phyloP scores from a whole-genome alignment of 1,140 invertebrate genomes.

The Macrostomum lignano region DNA sequence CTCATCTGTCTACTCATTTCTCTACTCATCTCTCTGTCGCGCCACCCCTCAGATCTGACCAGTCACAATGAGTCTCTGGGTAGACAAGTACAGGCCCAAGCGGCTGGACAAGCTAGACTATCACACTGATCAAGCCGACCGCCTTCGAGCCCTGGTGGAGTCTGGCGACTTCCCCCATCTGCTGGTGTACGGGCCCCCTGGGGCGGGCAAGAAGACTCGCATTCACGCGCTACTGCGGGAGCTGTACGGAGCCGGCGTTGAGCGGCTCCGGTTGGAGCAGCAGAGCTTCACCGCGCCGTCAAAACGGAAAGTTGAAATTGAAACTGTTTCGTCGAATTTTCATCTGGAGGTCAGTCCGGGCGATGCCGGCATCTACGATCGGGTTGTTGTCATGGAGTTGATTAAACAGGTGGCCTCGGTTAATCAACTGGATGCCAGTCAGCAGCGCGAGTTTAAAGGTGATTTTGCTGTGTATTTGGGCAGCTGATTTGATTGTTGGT shows the following conservation, averaged over 20 bases:
- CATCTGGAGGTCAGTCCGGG: conserved; percentile 86
- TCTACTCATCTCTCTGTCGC: too few species aligned
- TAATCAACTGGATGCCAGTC: conserved; percentile 55
- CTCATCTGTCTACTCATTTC: too few species aligned
- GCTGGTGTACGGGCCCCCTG: conserved; percentile 73
- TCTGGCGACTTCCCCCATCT: conserved; percentile 90
- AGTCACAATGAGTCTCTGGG: too few species aligned
- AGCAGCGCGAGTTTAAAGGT: conserved; percentile 70
- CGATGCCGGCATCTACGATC: conserved; percentile 80
- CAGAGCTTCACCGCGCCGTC: conserved; percentile 74
- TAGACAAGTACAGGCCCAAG: too few species aligned
- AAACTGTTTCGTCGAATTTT: conserved; percentile 67
- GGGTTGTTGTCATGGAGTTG: conserved; percentile 82
- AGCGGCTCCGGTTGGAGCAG: conserved; percentile 58
- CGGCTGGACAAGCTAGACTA: too few species aligned
- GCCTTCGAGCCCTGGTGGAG: conserved; percentile 37
- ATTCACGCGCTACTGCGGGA: conserved; percentile 73
- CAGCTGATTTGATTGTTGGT: too few species aligned
- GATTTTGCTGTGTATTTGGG: too few species aligned
- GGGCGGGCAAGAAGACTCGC: conserved; percentile 76
- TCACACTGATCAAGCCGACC: too few species aligned
- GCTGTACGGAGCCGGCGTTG: conserved; percentile 66
- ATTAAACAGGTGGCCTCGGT: conserved; percentile 86
- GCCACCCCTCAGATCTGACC: too few species aligned
- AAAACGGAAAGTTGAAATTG: conserved; percentile 80